Percentiles rank a stretch among this genome's conserved stretches.
Conservation (phyloP, 2,888 invertebrate species). For the Aphodius sticticus region DNA sequence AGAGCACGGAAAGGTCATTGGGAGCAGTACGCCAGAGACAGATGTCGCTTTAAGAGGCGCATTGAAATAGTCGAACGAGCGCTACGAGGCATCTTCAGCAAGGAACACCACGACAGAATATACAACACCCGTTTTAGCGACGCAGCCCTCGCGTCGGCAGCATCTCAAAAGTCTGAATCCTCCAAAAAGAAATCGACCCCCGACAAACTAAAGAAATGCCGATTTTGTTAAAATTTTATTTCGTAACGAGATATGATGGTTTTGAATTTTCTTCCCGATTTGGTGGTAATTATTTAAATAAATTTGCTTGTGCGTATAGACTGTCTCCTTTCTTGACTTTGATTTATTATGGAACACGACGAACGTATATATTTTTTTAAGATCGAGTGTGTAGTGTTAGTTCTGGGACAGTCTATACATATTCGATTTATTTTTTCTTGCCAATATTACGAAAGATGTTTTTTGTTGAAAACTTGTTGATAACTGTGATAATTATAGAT, state of each 20-base stretch:
- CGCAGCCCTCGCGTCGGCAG: background rate
- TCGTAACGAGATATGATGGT: background rate
- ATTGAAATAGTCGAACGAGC: conserved; percentile 55
- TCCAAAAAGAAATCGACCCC: background rate
- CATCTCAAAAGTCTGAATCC: background rate
- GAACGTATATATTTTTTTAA: too few relatives aligned
- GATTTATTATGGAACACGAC: too few relatives aligned
- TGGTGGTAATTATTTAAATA: too few relatives aligned
- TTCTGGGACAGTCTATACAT: too few relatives aligned
- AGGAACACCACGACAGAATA: conserved; percentile 59
- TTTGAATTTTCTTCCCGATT: background rate
- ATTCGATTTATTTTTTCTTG: background rate
- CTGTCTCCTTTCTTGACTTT: too few relatives aligned
- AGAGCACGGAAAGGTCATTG: conserved; percentile 66
- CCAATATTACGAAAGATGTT: background rate
- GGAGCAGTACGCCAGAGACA: conserved; percentile 65
- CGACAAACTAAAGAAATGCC: background rate
- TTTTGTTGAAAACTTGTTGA: background rate
- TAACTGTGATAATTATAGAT: background rate
- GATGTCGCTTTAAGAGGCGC: conserved; percentile 61
- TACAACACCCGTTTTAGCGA: conserved; percentile 58
- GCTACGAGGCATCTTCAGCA: conserved; percentile 58
- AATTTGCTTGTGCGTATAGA: too few relatives aligned
- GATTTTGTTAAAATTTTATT: background rate
- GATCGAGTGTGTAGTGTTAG: too few relatives aligned